Conservation (phyloP, 2,113 vertebrate species). For the Microcebus jonahi region DNA sequence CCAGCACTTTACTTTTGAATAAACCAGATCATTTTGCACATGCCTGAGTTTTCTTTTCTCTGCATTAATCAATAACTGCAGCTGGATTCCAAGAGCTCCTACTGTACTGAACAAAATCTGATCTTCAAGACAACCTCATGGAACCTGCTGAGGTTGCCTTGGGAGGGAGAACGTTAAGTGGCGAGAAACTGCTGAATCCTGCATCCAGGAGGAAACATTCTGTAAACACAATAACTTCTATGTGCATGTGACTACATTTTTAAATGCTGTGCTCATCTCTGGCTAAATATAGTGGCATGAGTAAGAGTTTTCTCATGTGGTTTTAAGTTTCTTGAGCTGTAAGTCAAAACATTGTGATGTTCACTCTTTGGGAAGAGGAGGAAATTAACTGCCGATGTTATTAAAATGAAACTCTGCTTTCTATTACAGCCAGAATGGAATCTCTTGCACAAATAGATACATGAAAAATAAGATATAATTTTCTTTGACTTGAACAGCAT, state of each 20-base stretch:
- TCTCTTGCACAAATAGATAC: not conserved
- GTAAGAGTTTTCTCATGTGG: slow-evolving; percentile 66
- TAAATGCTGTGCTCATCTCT: slow-evolving; percentile 70
- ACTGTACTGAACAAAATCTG: slow-evolving; percentile 17
- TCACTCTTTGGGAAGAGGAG: slow-evolving; percentile 21
- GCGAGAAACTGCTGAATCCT: slow-evolving; percentile 71
- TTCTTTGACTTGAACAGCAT: not conserved
- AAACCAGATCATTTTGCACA: slow-evolving; percentile 41
- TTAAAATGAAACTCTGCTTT: slow-evolving; percentile 46
- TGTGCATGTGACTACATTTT: slow-evolving; percentile 40
- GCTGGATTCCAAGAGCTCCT: not conserved
- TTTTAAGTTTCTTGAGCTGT: slow-evolving; percentile 64
- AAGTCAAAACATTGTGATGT: slow-evolving; percentile 73
- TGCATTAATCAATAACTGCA: not conserved
- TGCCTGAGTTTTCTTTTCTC: not conserved
- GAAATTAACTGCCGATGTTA: slow-evolving; percentile 48
- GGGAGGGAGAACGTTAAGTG: not conserved
- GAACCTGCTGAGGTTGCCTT: slow-evolving; percentile 74
- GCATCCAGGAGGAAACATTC: slow-evolving; percentile 62
- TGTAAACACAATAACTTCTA: slow-evolving; percentile 68
- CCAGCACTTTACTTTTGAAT: not conserved
- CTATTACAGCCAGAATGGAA: not conserved
- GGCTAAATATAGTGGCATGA: slow-evolving; percentile 61
- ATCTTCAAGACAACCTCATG: slow-evolving; percentile 61
- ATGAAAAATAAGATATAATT: not conserved